Base-by-base conservation (phyloP, 2,797 vertebrate species). In the Thamnophis elegans region DNA sequence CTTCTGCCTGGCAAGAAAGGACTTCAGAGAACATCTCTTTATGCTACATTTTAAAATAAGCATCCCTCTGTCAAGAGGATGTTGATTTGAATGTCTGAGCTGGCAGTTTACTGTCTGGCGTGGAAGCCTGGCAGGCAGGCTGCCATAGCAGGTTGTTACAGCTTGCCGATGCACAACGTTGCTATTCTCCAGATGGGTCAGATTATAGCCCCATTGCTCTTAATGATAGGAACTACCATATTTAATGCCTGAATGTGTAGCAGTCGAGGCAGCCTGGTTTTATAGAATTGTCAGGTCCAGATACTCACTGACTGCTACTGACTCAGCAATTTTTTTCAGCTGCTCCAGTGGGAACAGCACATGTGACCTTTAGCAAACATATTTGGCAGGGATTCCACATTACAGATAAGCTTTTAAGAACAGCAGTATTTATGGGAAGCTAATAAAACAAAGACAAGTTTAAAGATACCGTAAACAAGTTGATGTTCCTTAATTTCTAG, bases 401-500 rank as follows among this genome's bases (percentile, higher is more conserved):
- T 85, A 53, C 53, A 88, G 86, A 92, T 93, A 94, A 65, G 42
- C 2, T 65, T 22, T 65, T 60, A 85, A 0, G 91, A 89, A 22
- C 32, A 62, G 32, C 91, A 88, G 62, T 0, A 9, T 25, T 94
- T 95, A 89, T 85, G 54, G 73, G 36, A 9, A 86, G 91, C 8
- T 92, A 87, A 91, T 95, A 92, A 92, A 94, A 89, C 59, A 89
- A 90, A 92, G 91, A 65, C 68, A 88, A 92, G 36, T 65, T 65
- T 90, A 93, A 89, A 87, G 85, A 88, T 93, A 58, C 1, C 18
- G 0, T 92, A 94, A 95, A 85, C 60, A 53, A 93, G 90, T 91
- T 5, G 5, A 47, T 55, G 1, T 91, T 96, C 91, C 68, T 94
- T 92, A 93, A 20, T 94, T 95, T 95, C 85, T 93, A 8, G 59